Percentiles rank a stretch among this genome's conserved stretches.
These are phyloP conservation scores for Willowsia nigromaculata DNA, from an alignment of 2,888 invertebrate species.

Conservation along the genomic window DNA sequence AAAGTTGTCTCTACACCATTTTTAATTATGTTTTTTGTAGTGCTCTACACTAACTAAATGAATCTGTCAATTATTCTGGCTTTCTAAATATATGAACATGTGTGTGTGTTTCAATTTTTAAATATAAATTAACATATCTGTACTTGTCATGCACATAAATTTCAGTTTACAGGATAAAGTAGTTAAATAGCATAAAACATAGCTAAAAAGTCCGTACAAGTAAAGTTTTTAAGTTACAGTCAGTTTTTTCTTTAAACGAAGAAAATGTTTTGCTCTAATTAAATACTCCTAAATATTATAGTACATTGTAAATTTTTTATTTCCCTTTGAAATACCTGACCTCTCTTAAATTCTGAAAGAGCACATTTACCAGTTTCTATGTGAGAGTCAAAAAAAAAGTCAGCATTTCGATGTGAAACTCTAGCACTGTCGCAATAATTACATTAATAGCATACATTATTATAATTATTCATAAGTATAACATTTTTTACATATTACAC, in stretches of 20 bases:
- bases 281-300: neutral
- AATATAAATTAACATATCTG: conserved; percentile 44
- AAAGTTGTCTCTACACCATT: conserved; percentile 4
- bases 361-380: conserved; percentile 21
- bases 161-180: neutral
- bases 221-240: conserved; percentile 58
- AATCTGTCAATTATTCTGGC: conserved; percentile 36
- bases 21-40: neutral
- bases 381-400: conserved; percentile 27
- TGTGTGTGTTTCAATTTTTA: conserved; percentile 16
- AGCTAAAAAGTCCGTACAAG: conserved; percentile 34
- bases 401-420: conserved; percentile 52
- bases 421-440: conserved; percentile 30
- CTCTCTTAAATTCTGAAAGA: conserved; percentile 30
- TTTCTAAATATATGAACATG: conserved; percentile 14
- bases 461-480: too few species aligned
- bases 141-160: conserved; percentile 51
- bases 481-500: too few species aligned
- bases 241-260: conserved; percentile 41
- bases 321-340: conserved; percentile 24
- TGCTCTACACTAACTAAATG: conserved; percentile 46
- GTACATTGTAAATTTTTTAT: conserved; percentile 3
- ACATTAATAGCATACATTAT: conserved; percentile 15
- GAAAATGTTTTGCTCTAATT: neutral
- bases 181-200: conserved; percentile 29